Conservation (phyloP, 2,797 vertebrate species). For the Mormyrops boulengeri region DNA sequence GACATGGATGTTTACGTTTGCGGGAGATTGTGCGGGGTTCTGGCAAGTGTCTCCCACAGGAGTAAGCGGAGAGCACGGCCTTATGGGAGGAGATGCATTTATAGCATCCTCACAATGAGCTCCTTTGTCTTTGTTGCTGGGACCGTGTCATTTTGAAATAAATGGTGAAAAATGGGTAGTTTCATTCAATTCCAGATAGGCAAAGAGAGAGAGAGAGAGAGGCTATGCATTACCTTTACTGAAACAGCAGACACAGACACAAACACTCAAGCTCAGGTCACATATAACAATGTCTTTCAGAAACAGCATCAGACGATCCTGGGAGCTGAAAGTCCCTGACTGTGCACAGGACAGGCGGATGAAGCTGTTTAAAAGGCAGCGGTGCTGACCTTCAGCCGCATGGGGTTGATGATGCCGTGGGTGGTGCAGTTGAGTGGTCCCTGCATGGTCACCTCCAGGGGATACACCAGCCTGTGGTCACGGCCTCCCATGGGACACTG, state of each 20-base stretch:
- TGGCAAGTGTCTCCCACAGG: background rate
- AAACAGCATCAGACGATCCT: background rate
- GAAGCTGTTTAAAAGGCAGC: background rate
- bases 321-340: background rate
- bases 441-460: constrained; percentile 64
- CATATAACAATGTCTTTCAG: background rate
- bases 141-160: background rate
- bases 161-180: background rate
- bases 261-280: background rate
- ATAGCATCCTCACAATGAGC: background rate
- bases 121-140: background rate
- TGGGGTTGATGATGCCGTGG: constrained; percentile 63
- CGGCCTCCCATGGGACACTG: constrained; percentile 71
- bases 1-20: background rate
- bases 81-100: background rate
- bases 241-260: background rate
- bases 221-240: background rate
- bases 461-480: constrained; percentile 69
- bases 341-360: background rate
- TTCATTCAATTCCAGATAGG: background rate
- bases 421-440: constrained; percentile 76
- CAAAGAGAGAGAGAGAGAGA: background rate
- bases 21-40: background rate
- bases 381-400: constrained; percentile 63
- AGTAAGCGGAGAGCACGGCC: background rate